Base-by-base conservation (phyloP, 2,888 invertebrate genomes). In the Galerucella calmariensis region DNA sequence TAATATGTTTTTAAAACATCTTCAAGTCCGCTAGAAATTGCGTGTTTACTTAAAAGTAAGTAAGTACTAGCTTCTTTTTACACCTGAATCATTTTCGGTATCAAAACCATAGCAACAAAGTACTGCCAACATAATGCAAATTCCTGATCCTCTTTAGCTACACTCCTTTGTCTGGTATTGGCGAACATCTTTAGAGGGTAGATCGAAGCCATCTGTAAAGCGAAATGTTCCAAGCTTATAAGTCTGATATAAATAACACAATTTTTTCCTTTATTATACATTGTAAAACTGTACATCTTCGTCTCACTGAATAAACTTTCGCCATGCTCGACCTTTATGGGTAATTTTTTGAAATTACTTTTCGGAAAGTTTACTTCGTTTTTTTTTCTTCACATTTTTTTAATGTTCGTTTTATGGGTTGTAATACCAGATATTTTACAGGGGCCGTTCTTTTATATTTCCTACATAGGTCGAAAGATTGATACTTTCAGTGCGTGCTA, bases 241-340 rank as follows among this genome's bases (percentile, higher is more conserved):
- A 59, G 67, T 68, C 68, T 72, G 69, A 72, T 56, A 56, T 56
- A 10, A 9, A 56, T 74, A 74, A 72, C 72, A 74, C 67, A 70
- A 16, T 10, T 53, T 53, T 20, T 56, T 56, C 67, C 48, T 73
- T 62, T 68, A 71, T 65, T 71, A 78, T 76, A 78, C 78, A 72
- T 68, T 75, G 69, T 75, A 80, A 75, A 74, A 9, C 75, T 77
- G 75, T 76, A 72, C 75, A 72, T 72, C 74, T 70, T 75, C 73
- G 70, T 75, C 74, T 61, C 58, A 75, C 62, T 77, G 74, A 62
- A 75, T 70, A 69, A 67, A 72, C 73, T 72, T 48, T 75, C 58
- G 48, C 27, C 20, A 35, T 62, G 20, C 46, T 53, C 44, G 66
- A 58, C 63, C 63, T 76, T 76, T 74, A 76, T 46, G 73, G 73